These are phyloP conservation scores for Paradoxurus hermaphroditus DNA, from an alignment of 2,113 vertebrate species.

Conservation along the genomic window DNA sequence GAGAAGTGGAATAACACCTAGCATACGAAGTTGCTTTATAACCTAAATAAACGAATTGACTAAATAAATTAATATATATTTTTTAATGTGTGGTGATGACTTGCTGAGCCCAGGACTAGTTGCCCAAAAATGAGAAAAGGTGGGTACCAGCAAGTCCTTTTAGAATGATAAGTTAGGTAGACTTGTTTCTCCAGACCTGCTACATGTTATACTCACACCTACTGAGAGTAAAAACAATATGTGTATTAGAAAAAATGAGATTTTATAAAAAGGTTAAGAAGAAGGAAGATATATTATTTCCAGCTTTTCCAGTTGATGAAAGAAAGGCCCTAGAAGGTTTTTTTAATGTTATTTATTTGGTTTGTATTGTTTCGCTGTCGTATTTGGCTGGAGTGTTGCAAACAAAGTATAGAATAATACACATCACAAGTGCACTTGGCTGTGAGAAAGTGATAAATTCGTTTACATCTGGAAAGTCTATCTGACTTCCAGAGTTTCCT, in stretches of 20 bases:
- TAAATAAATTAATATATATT: background rate
- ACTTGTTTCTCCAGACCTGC: background rate
- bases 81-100: background rate
- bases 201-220: background rate
- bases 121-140: background rate
- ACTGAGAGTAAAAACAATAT: background rate
- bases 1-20: background rate
- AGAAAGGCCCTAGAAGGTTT: slow-evolving; percentile 8
- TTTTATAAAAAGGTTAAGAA: slow-evolving; percentile 42
- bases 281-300: background rate
- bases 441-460: slow-evolving; percentile 53
- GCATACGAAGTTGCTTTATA: background rate
- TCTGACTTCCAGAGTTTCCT: slow-evolving; percentile 24
- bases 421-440: slow-evolving; percentile 20
- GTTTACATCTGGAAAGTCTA: slow-evolving; percentile 52
- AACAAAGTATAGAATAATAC: slow-evolving; percentile 49
- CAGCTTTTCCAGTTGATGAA: background rate
- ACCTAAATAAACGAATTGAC: background rate
- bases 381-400: slow-evolving; percentile 41
- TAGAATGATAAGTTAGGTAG: background rate
- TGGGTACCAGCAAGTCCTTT: background rate
- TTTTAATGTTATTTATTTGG: slow-evolving; percentile 58
- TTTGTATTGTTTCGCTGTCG: slow-evolving; percentile 39
- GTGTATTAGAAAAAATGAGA: slow-evolving; percentile 16
- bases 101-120: background rate